These are phyloP conservation scores for Orbicella faveolata DNA, from an alignment of 64 coral and sea anemone genomes.

Conservation along the genomic window DNA sequence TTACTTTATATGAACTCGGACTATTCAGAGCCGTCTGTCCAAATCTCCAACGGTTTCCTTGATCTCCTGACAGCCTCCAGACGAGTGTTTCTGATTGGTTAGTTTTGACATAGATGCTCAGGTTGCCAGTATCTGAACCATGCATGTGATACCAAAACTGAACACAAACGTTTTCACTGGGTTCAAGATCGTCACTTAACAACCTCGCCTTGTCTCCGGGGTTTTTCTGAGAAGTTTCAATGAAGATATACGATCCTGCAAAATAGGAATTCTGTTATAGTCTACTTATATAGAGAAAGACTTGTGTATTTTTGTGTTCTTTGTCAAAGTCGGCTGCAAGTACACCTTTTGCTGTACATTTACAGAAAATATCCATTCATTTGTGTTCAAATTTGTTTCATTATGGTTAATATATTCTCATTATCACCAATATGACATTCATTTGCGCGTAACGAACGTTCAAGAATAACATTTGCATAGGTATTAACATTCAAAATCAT, in stretches of 20 bases:
- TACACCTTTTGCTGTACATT: too few relatives aligned
- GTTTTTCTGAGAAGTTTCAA: slow-evolving; percentile 1
- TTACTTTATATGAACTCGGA: slow-evolving; percentile 5
- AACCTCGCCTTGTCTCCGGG: not conserved
- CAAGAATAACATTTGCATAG: too few relatives aligned
- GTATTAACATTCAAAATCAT: too few relatives aligned
- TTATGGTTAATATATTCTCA: too few relatives aligned
- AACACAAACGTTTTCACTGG: slow-evolving; percentile 15
- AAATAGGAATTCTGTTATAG: not conserved
- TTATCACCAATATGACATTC: too few relatives aligned
- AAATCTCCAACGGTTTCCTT: slow-evolving; percentile 21
- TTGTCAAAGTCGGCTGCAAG: too few relatives aligned
- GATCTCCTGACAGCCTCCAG: slow-evolving; percentile 17
- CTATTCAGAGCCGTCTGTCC: slow-evolving; percentile 32
- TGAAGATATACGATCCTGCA: slow-evolving; percentile 25
- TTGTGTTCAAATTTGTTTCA: too few relatives aligned
- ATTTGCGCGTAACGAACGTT: too few relatives aligned
- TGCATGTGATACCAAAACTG: slow-evolving; percentile 63
- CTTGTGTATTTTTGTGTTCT: too few relatives aligned
- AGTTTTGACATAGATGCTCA: slow-evolving; percentile 10
- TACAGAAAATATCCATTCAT: too few relatives aligned
- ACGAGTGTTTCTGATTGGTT: slow-evolving; percentile 19
- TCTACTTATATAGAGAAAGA: too few relatives aligned
- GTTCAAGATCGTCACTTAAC: slow-evolving; percentile 11
- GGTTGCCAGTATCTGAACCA: slow-evolving; percentile 13